A percentile compares a stretch with the other conserved stretches of the same genome.
phyloP scores from a whole-genome alignment of 2,797 vertebrate species.

The Sebastolobus alascanus region DNA sequence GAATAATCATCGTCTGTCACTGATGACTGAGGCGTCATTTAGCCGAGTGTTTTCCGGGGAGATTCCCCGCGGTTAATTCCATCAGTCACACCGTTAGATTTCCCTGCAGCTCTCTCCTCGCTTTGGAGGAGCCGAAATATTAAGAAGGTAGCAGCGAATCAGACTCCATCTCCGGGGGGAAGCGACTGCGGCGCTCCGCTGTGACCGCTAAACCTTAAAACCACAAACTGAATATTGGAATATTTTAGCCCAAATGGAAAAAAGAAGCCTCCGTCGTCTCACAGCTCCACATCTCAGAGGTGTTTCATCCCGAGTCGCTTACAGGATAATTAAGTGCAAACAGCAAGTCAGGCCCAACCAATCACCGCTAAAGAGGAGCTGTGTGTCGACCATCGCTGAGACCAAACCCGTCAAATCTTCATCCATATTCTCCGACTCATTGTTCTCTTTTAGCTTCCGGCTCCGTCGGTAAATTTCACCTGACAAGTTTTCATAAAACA shows the following conservation, averaged over 20 bases:
- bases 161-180: slow-evolving; percentile 33
- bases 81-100: slow-evolving; percentile 72
- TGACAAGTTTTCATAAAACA: neutral
- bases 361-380: slow-evolving; percentile 1
- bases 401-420: slow-evolving; percentile 1
- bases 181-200: slow-evolving; percentile 10
- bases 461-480: neutral
- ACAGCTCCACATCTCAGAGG: neutral
- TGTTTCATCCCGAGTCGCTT: slow-evolving; percentile 4
- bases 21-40: slow-evolving; percentile 75
- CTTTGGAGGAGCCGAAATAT: slow-evolving; percentile 58
- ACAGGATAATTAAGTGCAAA: slow-evolving; percentile 39
- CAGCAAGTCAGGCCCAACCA: neutral
- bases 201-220: slow-evolving; percentile 55
- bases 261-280: neutral
- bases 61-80: slow-evolving; percentile 71
- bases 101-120: slow-evolving; percentile 49
- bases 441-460: neutral
- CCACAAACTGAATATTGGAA: slow-evolving; percentile 36
- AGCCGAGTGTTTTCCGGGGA: slow-evolving; percentile 62
- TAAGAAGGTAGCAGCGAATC: slow-evolving; percentile 55
- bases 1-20: slow-evolving; percentile 67
- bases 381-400: neutral
- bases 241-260: slow-evolving; percentile 4
- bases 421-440: neutral